Conservation (phyloP, 2,888 invertebrate genomes). For the Acleris holmiana region DNA sequence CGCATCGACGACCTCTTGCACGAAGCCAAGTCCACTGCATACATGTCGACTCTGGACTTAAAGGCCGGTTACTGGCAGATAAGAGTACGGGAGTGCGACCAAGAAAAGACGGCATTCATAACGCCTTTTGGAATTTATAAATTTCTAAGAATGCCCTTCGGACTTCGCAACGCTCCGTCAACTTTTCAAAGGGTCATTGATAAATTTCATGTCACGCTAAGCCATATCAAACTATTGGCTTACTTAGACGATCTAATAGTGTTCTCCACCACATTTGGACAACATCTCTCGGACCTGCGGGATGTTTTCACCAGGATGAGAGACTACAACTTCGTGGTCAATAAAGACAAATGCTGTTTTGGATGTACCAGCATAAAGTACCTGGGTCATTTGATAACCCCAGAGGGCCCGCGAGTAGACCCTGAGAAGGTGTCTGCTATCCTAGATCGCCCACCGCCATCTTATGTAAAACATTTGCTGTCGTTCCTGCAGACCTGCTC, state of each 20-base stretch:
- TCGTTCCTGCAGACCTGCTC: constrained; percentile 8
- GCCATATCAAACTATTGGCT: neutral
- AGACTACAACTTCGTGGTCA: neutral
- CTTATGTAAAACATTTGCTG: constrained; percentile 5
- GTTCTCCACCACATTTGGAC: neutral
- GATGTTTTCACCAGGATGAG: neutral
- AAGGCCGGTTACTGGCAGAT: constrained; percentile 4
- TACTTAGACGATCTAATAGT: neutral
- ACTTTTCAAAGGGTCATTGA: constrained; percentile 1
- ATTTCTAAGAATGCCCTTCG: neutral
- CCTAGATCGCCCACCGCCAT: neutral
- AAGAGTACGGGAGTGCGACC: neutral
- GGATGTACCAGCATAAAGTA: neutral
- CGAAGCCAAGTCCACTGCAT: neutral
- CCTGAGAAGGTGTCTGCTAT: neutral
- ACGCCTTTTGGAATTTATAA: constrained; percentile 5
- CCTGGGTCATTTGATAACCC: neutral
- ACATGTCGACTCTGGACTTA: too few relatives aligned
- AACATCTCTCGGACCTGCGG: neutral
- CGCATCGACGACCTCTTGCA: neutral
- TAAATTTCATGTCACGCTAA: neutral
- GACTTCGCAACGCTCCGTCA: neutral
- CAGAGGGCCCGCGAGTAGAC: too few relatives aligned
- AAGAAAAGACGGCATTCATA: neutral
- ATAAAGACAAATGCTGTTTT: constrained; percentile 3